Evolutionary conservation across 2,888 invertebrate species (phyloP).

Genomic region (Hirtodrosophila confusa): DNA sequence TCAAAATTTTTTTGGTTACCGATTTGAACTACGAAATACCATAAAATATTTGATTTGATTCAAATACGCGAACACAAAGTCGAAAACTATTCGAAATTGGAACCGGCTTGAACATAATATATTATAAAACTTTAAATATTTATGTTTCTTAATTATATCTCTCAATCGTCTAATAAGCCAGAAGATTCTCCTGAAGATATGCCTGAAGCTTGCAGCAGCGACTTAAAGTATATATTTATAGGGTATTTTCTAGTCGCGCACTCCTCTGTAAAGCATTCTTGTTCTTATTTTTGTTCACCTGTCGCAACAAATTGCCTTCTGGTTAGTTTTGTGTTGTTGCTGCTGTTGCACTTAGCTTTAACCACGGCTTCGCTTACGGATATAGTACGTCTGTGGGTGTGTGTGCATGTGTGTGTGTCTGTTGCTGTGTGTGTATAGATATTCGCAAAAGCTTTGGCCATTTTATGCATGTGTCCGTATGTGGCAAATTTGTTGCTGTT

Average conservation of each 20-base stretch:
- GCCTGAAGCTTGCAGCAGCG: too few species aligned
- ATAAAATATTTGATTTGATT: too few species aligned
- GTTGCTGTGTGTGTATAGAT: constrained; percentile 10
- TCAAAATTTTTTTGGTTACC: too few species aligned
- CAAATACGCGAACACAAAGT: too few species aligned
- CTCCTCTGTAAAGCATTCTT: background rate
- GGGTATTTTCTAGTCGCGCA: background rate
- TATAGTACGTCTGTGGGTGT: constrained; percentile 10
- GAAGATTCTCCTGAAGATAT: too few species aligned
- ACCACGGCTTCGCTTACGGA: constrained; percentile 19
- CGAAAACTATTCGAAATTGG: too few species aligned
- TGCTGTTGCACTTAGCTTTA: constrained; percentile 58
- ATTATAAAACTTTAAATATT: too few species aligned
- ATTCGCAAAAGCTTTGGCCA: constrained; percentile 50
- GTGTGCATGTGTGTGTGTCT: constrained; percentile 1
- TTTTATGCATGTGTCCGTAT: constrained; percentile 42
- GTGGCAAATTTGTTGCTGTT: constrained; percentile 57
- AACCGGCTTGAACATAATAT: too few species aligned
- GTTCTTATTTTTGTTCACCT: constrained; percentile 29
- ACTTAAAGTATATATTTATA: background rate
- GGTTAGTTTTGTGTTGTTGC: constrained; percentile 42
- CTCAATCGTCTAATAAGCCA: too few species aligned
- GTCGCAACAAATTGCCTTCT: constrained; percentile 70
- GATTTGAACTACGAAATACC: too few species aligned
- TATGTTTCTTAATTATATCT: too few species aligned